Percentiles rank a stretch among this genome's conserved stretches.
phyloP scores from a whole-genome alignment of 1,140 invertebrate genomes.

The Hycleus cichorii region DNA sequence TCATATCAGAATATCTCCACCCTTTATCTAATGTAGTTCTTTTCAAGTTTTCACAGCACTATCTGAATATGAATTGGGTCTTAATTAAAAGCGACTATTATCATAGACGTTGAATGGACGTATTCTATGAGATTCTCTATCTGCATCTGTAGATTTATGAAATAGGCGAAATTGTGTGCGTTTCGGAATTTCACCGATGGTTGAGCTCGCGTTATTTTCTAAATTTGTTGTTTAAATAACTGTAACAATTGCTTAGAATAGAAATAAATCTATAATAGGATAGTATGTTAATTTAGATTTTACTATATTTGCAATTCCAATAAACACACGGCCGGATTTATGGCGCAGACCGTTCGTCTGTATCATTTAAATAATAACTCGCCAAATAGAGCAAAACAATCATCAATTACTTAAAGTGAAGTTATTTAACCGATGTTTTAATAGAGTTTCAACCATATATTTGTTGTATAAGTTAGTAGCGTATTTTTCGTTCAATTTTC shows the following conservation, averaged over 20 bases:
- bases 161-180: too few relatives aligned
- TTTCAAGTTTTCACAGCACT: background rate
- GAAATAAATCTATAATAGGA: background rate
- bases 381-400: slow-evolving; percentile 13
- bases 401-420: slow-evolving; percentile 13
- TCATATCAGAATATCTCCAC: slow-evolving; percentile 7
- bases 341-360: slow-evolving; percentile 8
- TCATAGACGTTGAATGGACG: too few relatives aligned
- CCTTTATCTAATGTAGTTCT: slow-evolving; percentile 15
- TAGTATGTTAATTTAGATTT: slow-evolving; percentile 9
- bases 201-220: too few relatives aligned
- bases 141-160: too few relatives aligned
- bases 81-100: slow-evolving; percentile 16
- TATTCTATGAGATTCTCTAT: too few relatives aligned
- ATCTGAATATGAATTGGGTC: slow-evolving; percentile 21
- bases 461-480: too few relatives aligned
- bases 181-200: too few relatives aligned
- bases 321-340: slow-evolving; percentile 11
- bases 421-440: slow-evolving; percentile 7
- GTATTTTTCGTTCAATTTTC: too few relatives aligned
- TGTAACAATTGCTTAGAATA: background rate
- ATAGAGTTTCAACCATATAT: background rate
- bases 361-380: slow-evolving; percentile 15
- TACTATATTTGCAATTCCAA: slow-evolving; percentile 10
- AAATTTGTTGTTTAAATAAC: background rate